phyloP scores from a whole-genome alignment of 2,888 invertebrate genomes.

The Erebia epiphron region DNA sequence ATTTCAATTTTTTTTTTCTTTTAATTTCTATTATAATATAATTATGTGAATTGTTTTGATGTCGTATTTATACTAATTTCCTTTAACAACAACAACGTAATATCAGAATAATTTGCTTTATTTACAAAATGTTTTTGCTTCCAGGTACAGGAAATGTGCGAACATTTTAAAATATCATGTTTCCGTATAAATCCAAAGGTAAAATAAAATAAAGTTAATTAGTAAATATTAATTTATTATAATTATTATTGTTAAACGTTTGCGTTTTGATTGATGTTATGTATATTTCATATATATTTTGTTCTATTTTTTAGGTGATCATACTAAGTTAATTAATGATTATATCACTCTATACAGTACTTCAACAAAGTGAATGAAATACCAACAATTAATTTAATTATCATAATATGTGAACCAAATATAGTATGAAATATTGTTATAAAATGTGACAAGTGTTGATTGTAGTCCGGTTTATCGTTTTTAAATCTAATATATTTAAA shows the following conservation, averaged over 20 bases:
- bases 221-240: conserved; percentile 18
- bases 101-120: background rate
- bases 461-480: too few relatives aligned
- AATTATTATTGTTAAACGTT: conserved; percentile 9
- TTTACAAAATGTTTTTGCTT: conserved; percentile 49
- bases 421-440: background rate
- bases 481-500: too few relatives aligned
- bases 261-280: conserved; percentile 2
- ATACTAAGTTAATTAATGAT: background rate
- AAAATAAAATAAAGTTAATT: conserved; percentile 56
- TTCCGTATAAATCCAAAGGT: conserved; percentile 84
- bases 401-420: background rate
- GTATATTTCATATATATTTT: conserved; percentile 6
- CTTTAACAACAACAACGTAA: too few relatives aligned
- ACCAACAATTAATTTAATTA: background rate
- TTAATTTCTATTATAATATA: too few relatives aligned
- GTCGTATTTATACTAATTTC: too few relatives aligned
- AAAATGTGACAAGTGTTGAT: background rate
- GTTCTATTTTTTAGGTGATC: background rate
- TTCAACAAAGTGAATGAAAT: conserved; percentile 3
- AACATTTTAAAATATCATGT: conserved; percentile 94
- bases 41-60: too few relatives aligned
- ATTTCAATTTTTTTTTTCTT: too few relatives aligned
- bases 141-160: conserved; percentile 97
- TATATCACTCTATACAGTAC: background rate